Percentiles rank a stretch among this genome's conserved stretches.
Evolutionary conservation across 2,888 invertebrate species (phyloP).

Genomic region (Drosophila sordidula): DNA sequence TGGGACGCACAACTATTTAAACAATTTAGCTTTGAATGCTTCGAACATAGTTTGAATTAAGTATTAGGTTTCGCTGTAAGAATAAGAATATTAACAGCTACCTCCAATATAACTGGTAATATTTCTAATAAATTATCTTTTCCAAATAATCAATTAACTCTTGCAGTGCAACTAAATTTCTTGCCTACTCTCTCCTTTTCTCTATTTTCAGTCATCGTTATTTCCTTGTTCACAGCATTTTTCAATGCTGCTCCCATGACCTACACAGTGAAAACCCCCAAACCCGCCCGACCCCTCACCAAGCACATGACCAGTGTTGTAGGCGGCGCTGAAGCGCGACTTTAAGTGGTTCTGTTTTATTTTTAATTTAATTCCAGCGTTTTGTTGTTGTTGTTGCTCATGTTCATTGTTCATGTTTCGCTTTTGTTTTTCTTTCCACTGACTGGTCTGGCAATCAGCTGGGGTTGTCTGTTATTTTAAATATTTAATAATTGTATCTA

Average conservation of each 20-base stretch:
- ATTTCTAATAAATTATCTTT: no score
- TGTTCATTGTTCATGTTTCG: conserved; percentile 4
- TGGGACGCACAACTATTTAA: no score
- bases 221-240: conserved; percentile 52
- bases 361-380: conserved; percentile 18
- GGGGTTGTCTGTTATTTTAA: conserved; percentile 68
- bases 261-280: conserved; percentile 17
- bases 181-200: not conserved
- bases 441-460: conserved; percentile 22
- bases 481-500: conserved; percentile 80
- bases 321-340: conserved; percentile 67
- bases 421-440: conserved; percentile 36
- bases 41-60: no score
- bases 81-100: no score
- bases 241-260: conserved; percentile 49
- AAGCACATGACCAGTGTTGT: conserved; percentile 7
- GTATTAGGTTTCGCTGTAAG: no score
- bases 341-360: conserved; percentile 54
- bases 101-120: not conserved
- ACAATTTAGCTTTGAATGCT: no score
- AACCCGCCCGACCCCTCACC: not conserved
- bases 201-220: not conserved
- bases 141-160: no score
- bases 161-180: conserved; percentile 5
- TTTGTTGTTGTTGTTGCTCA: conserved; percentile 1